Evolutionary conservation across 2,797 vertebrate genomes (phyloP), one percentile per base, ranked within the genome.

Genomic region (Hydrocynus forskahlii): DNA sequence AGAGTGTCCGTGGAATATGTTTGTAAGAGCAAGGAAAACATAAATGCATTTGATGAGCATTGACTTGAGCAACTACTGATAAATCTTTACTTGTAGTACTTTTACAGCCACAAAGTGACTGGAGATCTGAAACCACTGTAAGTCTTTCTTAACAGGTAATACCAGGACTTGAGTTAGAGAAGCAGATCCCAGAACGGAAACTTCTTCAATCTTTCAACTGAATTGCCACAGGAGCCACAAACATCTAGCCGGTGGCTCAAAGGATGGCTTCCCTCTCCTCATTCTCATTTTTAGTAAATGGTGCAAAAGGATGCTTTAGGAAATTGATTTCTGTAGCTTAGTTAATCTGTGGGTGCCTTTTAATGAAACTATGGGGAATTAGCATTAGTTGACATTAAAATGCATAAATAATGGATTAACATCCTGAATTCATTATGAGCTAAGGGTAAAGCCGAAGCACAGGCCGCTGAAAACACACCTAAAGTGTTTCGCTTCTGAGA

Each of bases 331-430:
- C 83, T 86, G 76, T 60, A 79, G 70, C 81, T n/a, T 72, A 77
- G 84, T 89, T 88, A 85, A 89, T 89, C 84, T 87, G 83, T 91
- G 83, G 83, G 80, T 87, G 86, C 85, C 67, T 85, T 87, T 87
- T 88, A 91, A 90, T 92, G 88, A 91, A 92, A 90, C 87, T 85
- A 85, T 84, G 86, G 86, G 83, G 89, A 91, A 90, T 91, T 87
- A 88, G 76, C 87, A 86, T 62, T 68, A 83, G 73, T 79, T 81
- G 75, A 87, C 83, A 90, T 89, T 87, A 89, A 90, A 91, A 89
- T 86, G 86, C 81, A 88, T 88, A 87, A 86, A 90, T 91, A 92
- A 93, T 87, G 88, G 86, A 87, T 92, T 88, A 82, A 86, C 86
- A 85, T 88, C 71, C 72, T 50, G 84, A 89, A 88, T 88, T 80